Percentiles rank a stretch among this genome's conserved stretches.
phyloP scores from a whole-genome alignment of 2,888 invertebrate species.

The Melitaea athalia region DNA sequence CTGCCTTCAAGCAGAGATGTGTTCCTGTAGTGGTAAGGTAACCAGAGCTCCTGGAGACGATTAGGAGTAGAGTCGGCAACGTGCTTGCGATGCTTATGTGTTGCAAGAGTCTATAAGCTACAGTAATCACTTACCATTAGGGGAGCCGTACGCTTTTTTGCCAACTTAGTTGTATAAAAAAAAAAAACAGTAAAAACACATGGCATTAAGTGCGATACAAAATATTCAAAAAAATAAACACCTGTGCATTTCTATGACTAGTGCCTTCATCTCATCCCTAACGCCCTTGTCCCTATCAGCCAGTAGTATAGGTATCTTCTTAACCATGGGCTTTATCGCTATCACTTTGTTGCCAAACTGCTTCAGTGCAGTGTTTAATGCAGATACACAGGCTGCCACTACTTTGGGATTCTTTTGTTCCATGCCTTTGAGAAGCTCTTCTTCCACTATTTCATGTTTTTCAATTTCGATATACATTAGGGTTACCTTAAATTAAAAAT shows the following conservation, averaged over 20 bases:
- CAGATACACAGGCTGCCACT: slow-evolving; percentile 90
- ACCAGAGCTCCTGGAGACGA: too few relatives aligned
- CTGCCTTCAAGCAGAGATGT: too few relatives aligned
- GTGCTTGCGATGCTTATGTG: too few relatives aligned
- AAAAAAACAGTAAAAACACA: too few relatives aligned
- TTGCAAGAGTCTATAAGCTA: too few relatives aligned
- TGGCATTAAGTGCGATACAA: too few relatives aligned
- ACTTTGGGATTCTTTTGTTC: slow-evolving; percentile 98
- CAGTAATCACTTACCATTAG: too few relatives aligned
- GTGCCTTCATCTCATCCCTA: slow-evolving; percentile 94
- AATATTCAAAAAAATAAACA: slow-evolving; percentile 52
- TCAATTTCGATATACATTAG: slow-evolving; percentile 98
- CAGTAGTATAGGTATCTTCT: slow-evolving; percentile 91
- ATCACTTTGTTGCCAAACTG: slow-evolving; percentile 97
- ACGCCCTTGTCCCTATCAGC: slow-evolving; percentile 96
- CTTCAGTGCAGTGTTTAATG: slow-evolving; percentile 88
- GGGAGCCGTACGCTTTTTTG: too few relatives aligned
- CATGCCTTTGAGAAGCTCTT: slow-evolving; percentile 96
- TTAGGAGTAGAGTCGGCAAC: too few relatives aligned
- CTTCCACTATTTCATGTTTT: slow-evolving; percentile 93
- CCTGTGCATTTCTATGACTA: slow-evolving; percentile 96
- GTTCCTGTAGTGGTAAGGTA: too few relatives aligned
- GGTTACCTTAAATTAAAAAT: slow-evolving; percentile 83
- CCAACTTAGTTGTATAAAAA: too few relatives aligned
- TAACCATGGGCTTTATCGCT: slow-evolving; percentile 92